Conservation (phyloP, 2,797 vertebrate genomes). For the Falco naumanni region DNA sequence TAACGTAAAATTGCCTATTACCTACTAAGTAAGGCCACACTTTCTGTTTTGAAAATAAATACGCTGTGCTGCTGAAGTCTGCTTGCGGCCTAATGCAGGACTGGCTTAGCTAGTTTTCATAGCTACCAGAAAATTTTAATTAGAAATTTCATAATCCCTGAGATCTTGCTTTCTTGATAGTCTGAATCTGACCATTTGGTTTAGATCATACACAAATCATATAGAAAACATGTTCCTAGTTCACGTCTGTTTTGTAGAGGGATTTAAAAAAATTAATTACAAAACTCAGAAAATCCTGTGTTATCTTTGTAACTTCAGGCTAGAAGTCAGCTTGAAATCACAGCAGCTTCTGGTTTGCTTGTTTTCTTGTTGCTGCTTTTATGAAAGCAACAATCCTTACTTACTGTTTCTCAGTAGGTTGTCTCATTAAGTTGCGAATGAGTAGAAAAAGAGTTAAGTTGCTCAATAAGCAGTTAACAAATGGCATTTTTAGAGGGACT, state of each 20-base stretch:
- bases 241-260: neutral
- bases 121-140: neutral
- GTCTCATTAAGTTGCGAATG: neutral
- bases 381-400: neutral
- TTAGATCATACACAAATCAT: neutral
- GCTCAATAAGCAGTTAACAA: neutral
- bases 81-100: neutral
- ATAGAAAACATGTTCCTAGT: neutral
- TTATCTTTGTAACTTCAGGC: rapidly evolving
- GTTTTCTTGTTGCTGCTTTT: neutral
- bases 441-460: neutral
- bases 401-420: neutral
- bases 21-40: neutral
- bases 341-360: neutral
- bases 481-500: neutral
- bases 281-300: neutral
- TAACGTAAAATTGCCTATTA: neutral
- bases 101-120: neutral
- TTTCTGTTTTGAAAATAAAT: neutral
- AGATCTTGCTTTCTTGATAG: neutral
- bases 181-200: neutral
- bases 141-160: too few relatives aligned
- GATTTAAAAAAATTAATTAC: too few relatives aligned
- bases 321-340: neutral
- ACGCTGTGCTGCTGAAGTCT: neutral